Evolutionary conservation across 1,140 invertebrate genomes (phyloP).

Genomic region (Phocides pigmalion): DNA sequence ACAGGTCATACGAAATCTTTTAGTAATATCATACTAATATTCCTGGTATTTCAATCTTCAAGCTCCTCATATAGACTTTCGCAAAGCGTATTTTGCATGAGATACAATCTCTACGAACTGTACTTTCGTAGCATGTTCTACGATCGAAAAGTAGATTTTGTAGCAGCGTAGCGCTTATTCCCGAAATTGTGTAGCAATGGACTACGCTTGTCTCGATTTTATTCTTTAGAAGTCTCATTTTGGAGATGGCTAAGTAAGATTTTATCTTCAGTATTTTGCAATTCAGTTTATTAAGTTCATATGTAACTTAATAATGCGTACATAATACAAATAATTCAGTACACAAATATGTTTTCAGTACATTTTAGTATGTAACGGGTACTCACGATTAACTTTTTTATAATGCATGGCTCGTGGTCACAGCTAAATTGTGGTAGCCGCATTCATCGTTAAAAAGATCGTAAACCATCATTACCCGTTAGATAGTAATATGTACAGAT

Average conservation of each 20-base stretch:
- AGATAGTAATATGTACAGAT: too few species aligned
- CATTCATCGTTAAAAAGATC: too few species aligned
- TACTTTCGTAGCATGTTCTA: constrained; percentile 13
- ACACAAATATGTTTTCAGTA: too few species aligned
- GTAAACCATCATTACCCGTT: too few species aligned
- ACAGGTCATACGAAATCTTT: neutral
- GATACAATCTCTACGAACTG: constrained; percentile 5
- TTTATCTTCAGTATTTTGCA: neutral
- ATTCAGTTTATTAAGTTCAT: neutral
- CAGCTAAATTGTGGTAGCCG: too few species aligned
- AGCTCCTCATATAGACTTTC: neutral
- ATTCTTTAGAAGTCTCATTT: neutral
- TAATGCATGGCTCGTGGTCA: too few species aligned
- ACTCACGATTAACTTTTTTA: too few species aligned
- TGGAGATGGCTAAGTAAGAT: neutral
- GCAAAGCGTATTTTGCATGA: neutral
- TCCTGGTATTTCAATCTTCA: neutral
- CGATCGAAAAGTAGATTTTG: constrained; percentile 10
- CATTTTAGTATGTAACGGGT: too few species aligned
- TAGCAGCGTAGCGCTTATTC: constrained; percentile 12
- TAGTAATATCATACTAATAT: neutral
- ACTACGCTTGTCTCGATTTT: constrained; percentile 4
- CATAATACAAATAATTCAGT: too few species aligned
- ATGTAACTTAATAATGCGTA: constrained; percentile 47
- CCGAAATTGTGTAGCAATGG: constrained; percentile 27